Evolutionary conservation across 2,113 vertebrate species (phyloP).

Genomic region (Fulmarus glacialis): DNA sequence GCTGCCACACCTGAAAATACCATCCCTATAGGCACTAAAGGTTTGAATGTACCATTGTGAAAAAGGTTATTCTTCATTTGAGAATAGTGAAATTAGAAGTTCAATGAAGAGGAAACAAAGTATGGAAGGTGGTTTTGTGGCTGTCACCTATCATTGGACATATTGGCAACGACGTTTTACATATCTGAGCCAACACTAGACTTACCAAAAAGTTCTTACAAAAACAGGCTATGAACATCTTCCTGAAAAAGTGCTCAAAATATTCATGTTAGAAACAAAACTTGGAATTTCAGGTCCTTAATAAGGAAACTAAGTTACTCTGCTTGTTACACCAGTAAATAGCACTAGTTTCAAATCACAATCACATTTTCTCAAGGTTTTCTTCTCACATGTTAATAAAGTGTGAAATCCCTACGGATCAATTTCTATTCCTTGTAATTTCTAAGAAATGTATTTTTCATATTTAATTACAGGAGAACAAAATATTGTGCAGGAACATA

Average conservation of each 20-base stretch:
- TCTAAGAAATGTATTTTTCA: neutral
- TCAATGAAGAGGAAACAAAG: neutral
- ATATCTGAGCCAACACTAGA: neutral
- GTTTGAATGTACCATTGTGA: neutral
- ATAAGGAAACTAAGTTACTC: neutral
- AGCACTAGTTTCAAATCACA: neutral
- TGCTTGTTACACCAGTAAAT: neutral
- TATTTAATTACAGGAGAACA: neutral
- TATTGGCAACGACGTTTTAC: neutral
- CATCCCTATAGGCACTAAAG: neutral
- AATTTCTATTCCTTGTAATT: neutral
- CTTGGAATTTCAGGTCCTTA: neutral
- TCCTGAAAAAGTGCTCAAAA: neutral
- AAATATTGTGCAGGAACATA: neutral
- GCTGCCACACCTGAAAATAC: neutral
- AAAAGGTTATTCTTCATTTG: neutral
- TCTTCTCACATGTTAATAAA: neutral
- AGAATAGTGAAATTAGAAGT: neutral
- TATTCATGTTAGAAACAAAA: neutral
- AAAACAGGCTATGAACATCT: neutral
- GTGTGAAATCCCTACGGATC: neutral
- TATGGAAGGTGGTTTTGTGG: neutral
- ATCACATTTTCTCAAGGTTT: neutral
- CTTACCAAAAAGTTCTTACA: neutral
- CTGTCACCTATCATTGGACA: neutral